A percentile compares a stretch with the other conserved stretches of the same genome.
Evolutionary conservation across 2,113 vertebrate species (phyloP).

Genomic region (Synchiropus splendidus): DNA sequence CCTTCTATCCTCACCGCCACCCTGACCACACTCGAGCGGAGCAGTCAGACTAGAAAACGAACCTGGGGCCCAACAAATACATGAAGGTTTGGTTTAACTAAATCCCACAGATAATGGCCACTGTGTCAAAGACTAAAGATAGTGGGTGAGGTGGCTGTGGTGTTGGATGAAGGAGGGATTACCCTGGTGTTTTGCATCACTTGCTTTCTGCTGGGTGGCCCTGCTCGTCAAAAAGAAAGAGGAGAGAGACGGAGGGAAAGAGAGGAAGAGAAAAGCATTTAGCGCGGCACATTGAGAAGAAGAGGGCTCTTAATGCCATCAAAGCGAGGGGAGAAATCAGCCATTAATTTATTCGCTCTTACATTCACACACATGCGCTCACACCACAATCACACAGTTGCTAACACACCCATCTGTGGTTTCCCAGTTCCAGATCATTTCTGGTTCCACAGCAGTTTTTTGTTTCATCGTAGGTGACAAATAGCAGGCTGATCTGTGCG

Average conservation of each 20-base stretch:
- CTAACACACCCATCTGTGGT: slow-evolving; percentile 1
- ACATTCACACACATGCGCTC: slow-evolving; percentile 23
- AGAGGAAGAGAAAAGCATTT: slow-evolving; percentile 72
- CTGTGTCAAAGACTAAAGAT: slow-evolving; percentile 97
- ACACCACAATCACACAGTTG: slow-evolving; percentile 4
- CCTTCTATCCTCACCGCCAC: not conserved
- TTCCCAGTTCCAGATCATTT: no score
- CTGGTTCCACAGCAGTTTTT: no score
- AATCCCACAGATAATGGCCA: slow-evolving; percentile 99
- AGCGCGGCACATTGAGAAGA: slow-evolving; percentile 84
- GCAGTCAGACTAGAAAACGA: slow-evolving; percentile 49
- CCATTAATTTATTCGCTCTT: slow-evolving; percentile 95
- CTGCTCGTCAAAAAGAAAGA: slow-evolving; percentile 83
- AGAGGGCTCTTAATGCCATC: slow-evolving; percentile 98
- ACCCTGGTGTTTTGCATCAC: slow-evolving; percentile 97
- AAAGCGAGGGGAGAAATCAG: slow-evolving; percentile 90
- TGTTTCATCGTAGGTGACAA: no score
- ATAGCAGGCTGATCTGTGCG: not conserved
- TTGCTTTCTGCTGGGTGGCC: slow-evolving; percentile 99
- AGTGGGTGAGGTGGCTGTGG: slow-evolving; percentile 77
- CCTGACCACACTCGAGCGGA: slow-evolving; percentile 52
- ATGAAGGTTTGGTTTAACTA: slow-evolving; percentile 88
- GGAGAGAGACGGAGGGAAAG: slow-evolving; percentile 60
- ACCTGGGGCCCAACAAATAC: slow-evolving; percentile 88
- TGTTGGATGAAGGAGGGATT: slow-evolving; percentile 89